These are phyloP conservation scores for Apis dorsata DNA, from an alignment of 1,140 invertebrate genomes.

Conservation along the genomic window DNA sequence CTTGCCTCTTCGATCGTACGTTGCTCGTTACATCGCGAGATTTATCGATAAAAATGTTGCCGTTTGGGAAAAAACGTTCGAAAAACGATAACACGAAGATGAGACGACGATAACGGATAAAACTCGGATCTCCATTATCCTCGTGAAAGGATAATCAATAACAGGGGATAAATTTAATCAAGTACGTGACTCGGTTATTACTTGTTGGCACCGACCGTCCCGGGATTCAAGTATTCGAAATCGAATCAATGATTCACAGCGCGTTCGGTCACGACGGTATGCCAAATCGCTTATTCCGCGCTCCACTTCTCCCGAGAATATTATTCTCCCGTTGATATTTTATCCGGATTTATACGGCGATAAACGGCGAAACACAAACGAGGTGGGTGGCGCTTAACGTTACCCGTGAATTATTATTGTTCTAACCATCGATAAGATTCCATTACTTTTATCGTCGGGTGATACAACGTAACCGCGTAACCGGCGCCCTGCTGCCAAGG, in stretches of 20 bases:
- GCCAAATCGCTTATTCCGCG: not conserved
- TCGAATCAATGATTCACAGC: slow-evolving; percentile 20
- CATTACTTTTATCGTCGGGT: not conserved
- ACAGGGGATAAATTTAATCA: slow-evolving; percentile 52
- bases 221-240: slow-evolving; percentile 21
- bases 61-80: slow-evolving; percentile 10
- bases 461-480: not conserved
- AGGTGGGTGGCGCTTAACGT: not conserved
- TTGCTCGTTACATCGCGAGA: not conserved
- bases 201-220: not conserved
- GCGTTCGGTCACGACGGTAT: not conserved
- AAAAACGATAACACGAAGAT: not conserved
- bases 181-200: slow-evolving; percentile 43
- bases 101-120: not conserved
- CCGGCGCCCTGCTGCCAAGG: not conserved
- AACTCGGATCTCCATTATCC: not conserved
- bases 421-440: slow-evolving; percentile 3
- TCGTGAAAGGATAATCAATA: too few relatives aligned
- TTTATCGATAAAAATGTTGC: not conserved
- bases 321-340: not conserved
- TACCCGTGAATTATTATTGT: not conserved
- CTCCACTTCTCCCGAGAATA: not conserved
- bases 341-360: not conserved
- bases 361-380: not conserved
- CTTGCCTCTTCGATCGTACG: not conserved